Evolutionary conservation across 2,797 vertebrate species (phyloP), one percentile per base, ranked within the genome.

Genomic region (Leuciscus waleckii): DNA sequence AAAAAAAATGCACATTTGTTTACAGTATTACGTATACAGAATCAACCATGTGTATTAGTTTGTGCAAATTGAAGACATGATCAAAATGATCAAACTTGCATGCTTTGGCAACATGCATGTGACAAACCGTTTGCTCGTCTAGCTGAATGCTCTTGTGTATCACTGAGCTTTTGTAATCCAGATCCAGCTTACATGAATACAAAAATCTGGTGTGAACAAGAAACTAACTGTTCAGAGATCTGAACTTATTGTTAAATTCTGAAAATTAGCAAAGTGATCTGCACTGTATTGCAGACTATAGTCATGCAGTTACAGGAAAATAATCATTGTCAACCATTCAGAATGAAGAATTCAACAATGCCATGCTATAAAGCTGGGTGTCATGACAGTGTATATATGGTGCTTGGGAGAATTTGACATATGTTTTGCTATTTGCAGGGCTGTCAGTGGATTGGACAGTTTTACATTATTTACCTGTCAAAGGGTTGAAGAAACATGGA

Each of bases 381-480:
- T 4, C 29, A 23, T 75, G 73, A 75, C 19, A 54, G 19, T 75
- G 32, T 32, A 51, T 49, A 75, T 54, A 63, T 1, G 5, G 29
- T 54, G 3, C 29, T 54, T 23, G 29, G 9, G 19, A 75, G 35
- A 75, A 23, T 54, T 37, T 75, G 49, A 32, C 54, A 56, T 75
- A 56, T 75, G 49, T 23, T 75, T 54, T 54, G 49, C 29, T 75
- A 23, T 75, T 54, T 3, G 19, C 11, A 0, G 51, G 19, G 10
- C 49, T 56, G 73, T 75, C 73, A 75, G 29, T 54, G 73, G 73
- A 75, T 35, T 54, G 2, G 29, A 54, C 21, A 54, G 73, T 75
- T 37, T 54, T 75, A 76, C 73, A 37, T 76, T 56, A 56, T 76
- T 37, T 76, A 51, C 73, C 49, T 54, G 46, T 54, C 73, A 75